Base-by-base conservation (phyloP, 2,888 invertebrate genomes). In the Seira sanloemensis region DNA sequence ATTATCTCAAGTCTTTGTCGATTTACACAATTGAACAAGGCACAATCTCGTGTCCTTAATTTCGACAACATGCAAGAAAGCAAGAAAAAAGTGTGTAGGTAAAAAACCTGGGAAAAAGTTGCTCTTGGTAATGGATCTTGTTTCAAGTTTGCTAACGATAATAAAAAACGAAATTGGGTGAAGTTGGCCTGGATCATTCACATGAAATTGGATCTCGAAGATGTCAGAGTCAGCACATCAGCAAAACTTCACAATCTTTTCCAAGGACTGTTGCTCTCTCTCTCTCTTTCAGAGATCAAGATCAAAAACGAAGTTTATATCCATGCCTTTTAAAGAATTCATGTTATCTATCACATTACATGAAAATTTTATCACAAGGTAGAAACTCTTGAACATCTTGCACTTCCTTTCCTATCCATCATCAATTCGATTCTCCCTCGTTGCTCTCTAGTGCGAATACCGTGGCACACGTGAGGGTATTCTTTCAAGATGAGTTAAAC, bases 101-200 rank as follows among this genome's bases (percentile, higher is more conserved):
- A 58, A 58, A 58, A 58, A 37, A 12, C 37, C n/a, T 37, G 37
- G 37, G 12, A 37, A 37, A 37, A 37, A 37, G 12, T 37, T 18
- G 18, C n/a, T 37, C 12, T 12, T 37, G 12, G 58, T 58, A 58
- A 58, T 58, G n/a, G 58, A 58, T 58, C 58, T n/a, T 16, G 58
- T 58, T 58, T 58, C 12, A 12, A 7, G 37, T 58, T 18, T 58
- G 18, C 62, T 69, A 66, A 62, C 37, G 77, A 72, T 50, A 54
- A 67, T 79, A 50, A 73, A 66, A 73, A 80, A n/a, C n/a, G 73
- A 75, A 81, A 81, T 81, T 81, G 81, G 81, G 75, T 75, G 71
- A 81, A 54, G 69, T 18, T 16, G 58, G n/a, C 4, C 37, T 24
- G 68, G 68, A 7, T 21, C 23, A 26, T 66, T 66, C 66, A 9